These are phyloP conservation scores for Poeciliopsis paucimaculata DNA, from an alignment of 2,797 vertebrate species.

Conservation along the genomic window DNA sequence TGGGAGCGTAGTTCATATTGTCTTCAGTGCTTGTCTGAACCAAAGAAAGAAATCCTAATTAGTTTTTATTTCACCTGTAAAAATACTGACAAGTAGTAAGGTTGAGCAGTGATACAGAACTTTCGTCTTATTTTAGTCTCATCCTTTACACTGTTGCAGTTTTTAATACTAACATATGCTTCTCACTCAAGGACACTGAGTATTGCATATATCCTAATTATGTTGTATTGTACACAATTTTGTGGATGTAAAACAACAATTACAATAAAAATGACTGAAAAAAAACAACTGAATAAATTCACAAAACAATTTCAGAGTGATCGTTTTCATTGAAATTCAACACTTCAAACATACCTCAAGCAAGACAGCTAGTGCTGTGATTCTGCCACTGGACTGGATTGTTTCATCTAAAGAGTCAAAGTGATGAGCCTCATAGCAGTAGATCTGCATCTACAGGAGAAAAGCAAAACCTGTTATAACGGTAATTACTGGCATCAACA, in stretches of 20 bases:
- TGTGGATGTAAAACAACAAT: too few relatives aligned
- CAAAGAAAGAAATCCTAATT: constrained; percentile 16
- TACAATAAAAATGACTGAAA: neutral
- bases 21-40: constrained; percentile 87
- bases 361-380: constrained; percentile 92
- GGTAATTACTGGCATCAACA: neutral
- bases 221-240: too few relatives aligned
- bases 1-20: constrained; percentile 86
- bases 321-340: neutral
- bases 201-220: neutral
- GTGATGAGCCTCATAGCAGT: constrained; percentile 87
- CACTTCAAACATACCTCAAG: constrained; percentile 84
- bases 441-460: constrained; percentile 93
- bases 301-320: neutral
- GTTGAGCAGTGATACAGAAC: neutral
- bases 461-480: constrained; percentile 26
- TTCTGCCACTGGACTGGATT: constrained; percentile 86
- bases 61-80: neutral
- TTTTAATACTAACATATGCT: neutral
- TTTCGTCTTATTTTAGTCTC: neutral
- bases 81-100: neutral
- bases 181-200: neutral
- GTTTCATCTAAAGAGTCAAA: constrained; percentile 88
- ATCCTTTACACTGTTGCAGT: neutral
- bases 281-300: neutral